Percentiles rank a stretch among this genome's conserved stretches.
These are phyloP conservation scores for Prorops nasuta DNA, from an alignment of 1,140 invertebrate species.

Conservation along the genomic window DNA sequence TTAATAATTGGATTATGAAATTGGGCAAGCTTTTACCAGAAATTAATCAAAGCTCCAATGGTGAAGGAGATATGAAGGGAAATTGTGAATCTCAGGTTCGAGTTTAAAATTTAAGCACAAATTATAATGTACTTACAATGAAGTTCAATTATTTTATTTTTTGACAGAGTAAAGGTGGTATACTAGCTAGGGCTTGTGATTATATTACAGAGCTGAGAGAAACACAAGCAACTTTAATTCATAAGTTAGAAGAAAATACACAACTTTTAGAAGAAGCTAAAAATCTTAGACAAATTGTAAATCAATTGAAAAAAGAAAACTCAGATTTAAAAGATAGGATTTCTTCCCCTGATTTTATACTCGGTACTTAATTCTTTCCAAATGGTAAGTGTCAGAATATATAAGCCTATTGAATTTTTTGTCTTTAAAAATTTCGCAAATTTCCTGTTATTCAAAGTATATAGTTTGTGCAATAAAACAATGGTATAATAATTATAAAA, in stretches of 20 bases:
- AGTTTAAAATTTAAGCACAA: neutral
- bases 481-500: slow-evolving; percentile 39
- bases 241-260: slow-evolving; percentile 59
- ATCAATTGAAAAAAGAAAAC: slow-evolving; percentile 61
- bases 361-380: neutral
- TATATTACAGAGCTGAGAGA: slow-evolving; percentile 81
- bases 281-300: slow-evolving; percentile 54
- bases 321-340: slow-evolving; percentile 54
- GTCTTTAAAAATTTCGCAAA: neutral
- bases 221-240: slow-evolving; percentile 62
- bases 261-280: slow-evolving; percentile 55
- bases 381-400: too few species aligned
- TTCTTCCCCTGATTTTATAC: slow-evolving; percentile 14
- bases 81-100: slow-evolving; percentile 23
- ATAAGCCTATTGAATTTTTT: neutral
- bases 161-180: slow-evolving; percentile 92
- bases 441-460: neutral
- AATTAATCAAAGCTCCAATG: slow-evolving; percentile 25
- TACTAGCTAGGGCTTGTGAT: slow-evolving; percentile 89
- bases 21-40: slow-evolving; percentile 65
- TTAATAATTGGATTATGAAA: slow-evolving; percentile 74
- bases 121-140: neutral
- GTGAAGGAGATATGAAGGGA: slow-evolving; percentile 25
- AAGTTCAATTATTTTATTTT: slow-evolving; percentile 11
- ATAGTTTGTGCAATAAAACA: slow-evolving; percentile 10